phyloP scores from a whole-genome alignment of 1,140 invertebrate species.

The Halesus radiatus region DNA sequence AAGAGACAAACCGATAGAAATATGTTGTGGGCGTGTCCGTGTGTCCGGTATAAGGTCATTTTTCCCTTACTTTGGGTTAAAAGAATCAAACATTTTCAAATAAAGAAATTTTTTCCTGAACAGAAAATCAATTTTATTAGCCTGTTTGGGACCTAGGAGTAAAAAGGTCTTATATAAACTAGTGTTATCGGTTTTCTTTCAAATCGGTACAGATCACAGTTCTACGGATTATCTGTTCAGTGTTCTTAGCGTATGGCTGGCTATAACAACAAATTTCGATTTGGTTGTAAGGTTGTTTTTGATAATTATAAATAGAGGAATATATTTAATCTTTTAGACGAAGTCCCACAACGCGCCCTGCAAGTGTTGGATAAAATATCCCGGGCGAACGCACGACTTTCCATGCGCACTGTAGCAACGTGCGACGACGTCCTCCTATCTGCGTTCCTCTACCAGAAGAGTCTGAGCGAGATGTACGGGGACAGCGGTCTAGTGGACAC shows the following conservation, averaged over 20 bases:
- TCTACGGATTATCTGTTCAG: no score
- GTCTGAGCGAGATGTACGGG: neutral
- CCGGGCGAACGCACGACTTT: slow-evolving; percentile 42
- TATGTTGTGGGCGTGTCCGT: no score
- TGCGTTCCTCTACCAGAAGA: slow-evolving; percentile 38
- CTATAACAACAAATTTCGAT: no score
- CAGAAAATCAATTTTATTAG: no score
- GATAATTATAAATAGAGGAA: neutral
- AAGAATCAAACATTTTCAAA: no score
- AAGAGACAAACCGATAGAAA: no score
- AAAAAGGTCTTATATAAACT: neutral
- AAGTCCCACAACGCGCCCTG: slow-evolving; percentile 27
- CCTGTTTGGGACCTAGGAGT: neutral
- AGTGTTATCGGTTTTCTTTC: neutral
- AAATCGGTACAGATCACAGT: neutral
- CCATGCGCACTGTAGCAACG: neutral
- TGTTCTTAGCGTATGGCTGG: no score
- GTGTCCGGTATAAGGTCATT: no score
- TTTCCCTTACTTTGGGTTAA: no score
- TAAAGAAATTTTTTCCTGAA: no score
- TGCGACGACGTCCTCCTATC: slow-evolving; percentile 38
- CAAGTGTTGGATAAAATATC: slow-evolving; percentile 36
- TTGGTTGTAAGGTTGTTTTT: neutral
- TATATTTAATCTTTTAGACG: slow-evolving; percentile 15
- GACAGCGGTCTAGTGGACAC: slow-evolving; percentile 3